Percentiles rank a stretch among this genome's conserved stretches.
Conservation (phyloP, 2,797 vertebrate species). For the Podarcis lilfordi region DNA sequence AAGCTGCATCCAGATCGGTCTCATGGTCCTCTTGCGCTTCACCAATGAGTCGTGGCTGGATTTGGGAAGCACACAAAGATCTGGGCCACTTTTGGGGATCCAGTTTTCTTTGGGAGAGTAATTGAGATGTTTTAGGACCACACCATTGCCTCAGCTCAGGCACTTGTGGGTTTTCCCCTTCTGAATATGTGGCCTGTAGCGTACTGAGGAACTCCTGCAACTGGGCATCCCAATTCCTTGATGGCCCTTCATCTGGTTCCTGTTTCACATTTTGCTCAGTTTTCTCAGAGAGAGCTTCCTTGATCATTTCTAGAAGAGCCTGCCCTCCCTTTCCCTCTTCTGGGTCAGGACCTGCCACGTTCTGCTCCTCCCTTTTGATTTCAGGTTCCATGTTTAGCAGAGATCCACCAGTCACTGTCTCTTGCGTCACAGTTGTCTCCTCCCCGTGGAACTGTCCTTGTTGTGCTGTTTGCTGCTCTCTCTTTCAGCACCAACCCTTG, state of each 20-base stretch:
- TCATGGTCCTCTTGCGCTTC: neutral
- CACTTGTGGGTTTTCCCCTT: neutral
- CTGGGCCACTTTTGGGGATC: neutral
- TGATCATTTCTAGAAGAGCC: neutral
- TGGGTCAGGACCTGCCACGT: neutral
- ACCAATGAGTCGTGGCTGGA: neutral
- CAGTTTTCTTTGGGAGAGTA: neutral
- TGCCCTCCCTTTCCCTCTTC: neutral
- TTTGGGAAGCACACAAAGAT: neutral
- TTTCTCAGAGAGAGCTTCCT: neutral
- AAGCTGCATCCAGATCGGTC: neutral
- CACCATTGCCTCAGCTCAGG: neutral
- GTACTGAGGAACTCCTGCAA: conserved; percentile 15
- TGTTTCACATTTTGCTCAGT: neutral
- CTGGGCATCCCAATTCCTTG: conserved; percentile 6
- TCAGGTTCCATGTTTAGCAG: neutral
- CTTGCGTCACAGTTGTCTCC: neutral
- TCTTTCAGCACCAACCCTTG: neutral
- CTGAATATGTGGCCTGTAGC: neutral
- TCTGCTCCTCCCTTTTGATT: conserved; percentile 19
- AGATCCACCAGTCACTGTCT: neutral
- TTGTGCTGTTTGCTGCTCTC: neutral
- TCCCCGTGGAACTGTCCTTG: neutral
- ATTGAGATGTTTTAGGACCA: neutral
- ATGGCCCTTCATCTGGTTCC: neutral